Base-by-base conservation (phyloP, 1,140 invertebrate species). In the Araneus ventricosus region DNA sequence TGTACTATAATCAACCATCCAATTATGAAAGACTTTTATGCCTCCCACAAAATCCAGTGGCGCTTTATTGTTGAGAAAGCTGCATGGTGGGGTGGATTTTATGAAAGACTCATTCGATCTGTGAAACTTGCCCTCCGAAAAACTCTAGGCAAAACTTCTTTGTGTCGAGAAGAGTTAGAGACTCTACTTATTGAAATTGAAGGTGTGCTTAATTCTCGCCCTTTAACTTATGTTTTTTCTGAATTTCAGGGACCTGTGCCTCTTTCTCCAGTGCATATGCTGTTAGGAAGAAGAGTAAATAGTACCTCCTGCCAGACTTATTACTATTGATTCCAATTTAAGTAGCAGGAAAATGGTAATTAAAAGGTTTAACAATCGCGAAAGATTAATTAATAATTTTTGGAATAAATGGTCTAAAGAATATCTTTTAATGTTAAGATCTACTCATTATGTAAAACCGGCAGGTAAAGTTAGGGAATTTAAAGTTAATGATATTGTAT, bases 21-120 rank as follows among this genome's bases (percentile, higher is more conserved):
- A 22, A 24, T 82, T 0, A 61, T 93, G 22, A 34, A 30, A 59
- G 37, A 91, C 30, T 20, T 45, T 10, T 88, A 90, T n/a, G 88
- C 37, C 2, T 45, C 27, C 27, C 41, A 67, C 22, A 10, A 30
- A 45, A 75, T 70, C 0, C 27, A 52, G 1, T 93, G 93, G 89
- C 39, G 37, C 3, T 92, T 93, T 90, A 93, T 61, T 27, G 34
- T 37, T 22, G 75, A 63, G 39, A 79, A 27, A 57, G 59, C 45
- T 7, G 4, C 88, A 4, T 92, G 89, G 89, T 85, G 80, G 45
- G 93, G 93, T 24, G 89, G 89, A 4, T 70, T 67, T 20, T 93
- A 34, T 10, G 89, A 93, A 75, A 67, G 88, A 22, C 70, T 61
- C 4, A 59, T 92, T 14, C 10, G 75, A 22, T 24, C 87, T 6